Base-by-base conservation (phyloP, 2,797 vertebrate species). In the Kryptopterus vitreolus region DNA sequence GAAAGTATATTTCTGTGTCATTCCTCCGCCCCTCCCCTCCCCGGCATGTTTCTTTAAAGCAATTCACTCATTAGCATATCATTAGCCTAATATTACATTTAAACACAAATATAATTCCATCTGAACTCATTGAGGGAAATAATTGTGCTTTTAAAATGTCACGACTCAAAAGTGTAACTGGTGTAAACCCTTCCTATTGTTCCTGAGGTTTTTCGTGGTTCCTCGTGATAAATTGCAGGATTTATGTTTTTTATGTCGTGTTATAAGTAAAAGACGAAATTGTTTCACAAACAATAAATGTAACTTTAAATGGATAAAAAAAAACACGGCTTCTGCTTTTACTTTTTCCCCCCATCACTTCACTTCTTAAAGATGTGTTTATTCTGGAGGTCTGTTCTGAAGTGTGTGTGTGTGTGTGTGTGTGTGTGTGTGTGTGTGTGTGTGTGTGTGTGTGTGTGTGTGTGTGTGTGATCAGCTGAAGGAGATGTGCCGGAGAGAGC, bases 401-500 rank as follows among this genome's bases (percentile, higher is more conserved):
- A 15, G 20, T 48, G 3, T 46, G 16, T 12, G 13, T 9, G 24
- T 70, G 43, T 69, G 43, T 69, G 66, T 26, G 11, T 18, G 43
- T 70, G 0, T 57, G 70, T n/a, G 66, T 20, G 69, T 16, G 48
- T 76, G 53, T 63, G 59, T 62, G 55, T 38, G 53, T 55, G 22
- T 31, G 38, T 33, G 50, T 46, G n/a, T 63, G 55, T 72, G 31
- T 52, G 13, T 73, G 26, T 80, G 55, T 68, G 31, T 57, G 76
- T 55, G 29, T 84, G 46, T 89, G 70, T 85, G 31, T 83, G 74
- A 71, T 81, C 93, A 99, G 98, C 90, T 99, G 84, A 99, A 99
- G 88, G 98, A 99, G 92, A 99, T 99, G 98, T 99, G 98, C 88
- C 92, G 98, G 20, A 91, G 98, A 86, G 98, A 99, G 81, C 94